Percentiles rank a stretch among this genome's conserved stretches.
Conservation (phyloP, 2,797 vertebrate genomes). For the Sphenopsis melanotis region DNA sequence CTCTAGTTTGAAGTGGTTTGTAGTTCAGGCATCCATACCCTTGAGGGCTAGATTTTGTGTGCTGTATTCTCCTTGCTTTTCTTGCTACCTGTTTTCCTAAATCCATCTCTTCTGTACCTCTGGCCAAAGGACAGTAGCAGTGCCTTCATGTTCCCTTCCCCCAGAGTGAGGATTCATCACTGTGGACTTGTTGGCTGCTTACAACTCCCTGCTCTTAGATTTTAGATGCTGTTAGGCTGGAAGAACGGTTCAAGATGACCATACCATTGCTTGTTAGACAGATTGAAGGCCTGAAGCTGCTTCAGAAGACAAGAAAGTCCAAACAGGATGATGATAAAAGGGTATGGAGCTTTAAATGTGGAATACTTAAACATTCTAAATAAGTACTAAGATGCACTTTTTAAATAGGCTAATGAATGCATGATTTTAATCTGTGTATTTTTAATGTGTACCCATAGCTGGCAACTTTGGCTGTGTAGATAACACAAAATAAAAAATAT, state of each 20-base stretch:
- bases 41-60: not conserved
- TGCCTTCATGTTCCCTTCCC: not conserved
- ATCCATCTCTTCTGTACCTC: not conserved
- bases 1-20: not conserved
- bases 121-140: not conserved
- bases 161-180: not conserved
- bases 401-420: not conserved
- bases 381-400: not conserved
- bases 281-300: slow-evolving; percentile 91
- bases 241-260: slow-evolving; percentile 91
- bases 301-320: slow-evolving; percentile 89
- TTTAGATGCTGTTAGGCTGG: slow-evolving; percentile 89
- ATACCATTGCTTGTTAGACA: slow-evolving; percentile 91
- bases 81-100: not conserved
- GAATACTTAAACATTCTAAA: not conserved
- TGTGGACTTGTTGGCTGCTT: not conserved
- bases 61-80: not conserved
- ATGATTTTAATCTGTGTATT: not conserved
- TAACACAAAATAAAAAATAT: not conserved
- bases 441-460: not conserved
- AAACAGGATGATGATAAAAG: slow-evolving; percentile 87
- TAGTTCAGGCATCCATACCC: not conserved
- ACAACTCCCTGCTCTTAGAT: slow-evolving; percentile 74
- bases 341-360: slow-evolving; percentile 68
- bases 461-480: not conserved